A percentile compares a stretch with the other conserved stretches of the same genome.
Evolutionary conservation across 2,888 invertebrate species (phyloP).

Genomic region (Brassicogethes aeneus): DNA sequence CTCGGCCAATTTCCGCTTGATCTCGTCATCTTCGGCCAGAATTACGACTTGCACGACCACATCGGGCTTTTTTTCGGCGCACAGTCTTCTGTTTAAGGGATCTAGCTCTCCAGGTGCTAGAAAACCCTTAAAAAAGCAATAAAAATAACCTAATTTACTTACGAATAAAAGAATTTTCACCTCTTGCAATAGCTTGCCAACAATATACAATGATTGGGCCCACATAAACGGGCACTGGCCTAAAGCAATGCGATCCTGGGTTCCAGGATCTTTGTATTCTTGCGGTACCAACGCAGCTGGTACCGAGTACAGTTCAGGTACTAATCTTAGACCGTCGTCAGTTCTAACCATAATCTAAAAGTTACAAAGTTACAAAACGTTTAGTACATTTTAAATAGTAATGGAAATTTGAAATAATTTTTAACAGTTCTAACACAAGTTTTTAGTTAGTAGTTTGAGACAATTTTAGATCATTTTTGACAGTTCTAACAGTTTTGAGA

Average conservation of each 20-base stretch:
- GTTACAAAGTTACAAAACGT: slow-evolving; percentile 4
- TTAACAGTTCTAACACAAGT: no score
- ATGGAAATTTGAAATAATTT: no score
- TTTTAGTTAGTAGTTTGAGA: no score
- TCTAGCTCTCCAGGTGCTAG: slow-evolving; percentile 95
- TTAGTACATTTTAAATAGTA: no score
- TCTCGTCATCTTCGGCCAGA: slow-evolving; percentile 87
- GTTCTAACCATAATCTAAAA: slow-evolving; percentile 66
- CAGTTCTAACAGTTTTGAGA: no score
- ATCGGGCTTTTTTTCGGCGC: slow-evolving; percentile 96
- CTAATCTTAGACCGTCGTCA: slow-evolving; percentile 78
- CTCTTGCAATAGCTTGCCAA: slow-evolving; percentile 89
- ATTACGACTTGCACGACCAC: slow-evolving; percentile 98
- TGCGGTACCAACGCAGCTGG: slow-evolving; percentile 70
- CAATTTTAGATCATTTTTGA: no score
- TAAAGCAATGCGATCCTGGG: slow-evolving; percentile 73
- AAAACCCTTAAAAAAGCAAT: slow-evolving; percentile 64
- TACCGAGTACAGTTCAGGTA: slow-evolving; percentile 92
- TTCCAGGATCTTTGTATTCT: slow-evolving; percentile 89
- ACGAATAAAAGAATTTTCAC: no score
- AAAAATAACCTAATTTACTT: no score
- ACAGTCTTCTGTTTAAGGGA: slow-evolving; percentile 89
- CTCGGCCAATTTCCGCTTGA: slow-evolving; percentile 79
- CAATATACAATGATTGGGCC: slow-evolving; percentile 95
- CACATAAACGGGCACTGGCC: slow-evolving; percentile 94